Base-by-base conservation (phyloP, 2,888 invertebrate species). In the Drosophila quinaria region DNA sequence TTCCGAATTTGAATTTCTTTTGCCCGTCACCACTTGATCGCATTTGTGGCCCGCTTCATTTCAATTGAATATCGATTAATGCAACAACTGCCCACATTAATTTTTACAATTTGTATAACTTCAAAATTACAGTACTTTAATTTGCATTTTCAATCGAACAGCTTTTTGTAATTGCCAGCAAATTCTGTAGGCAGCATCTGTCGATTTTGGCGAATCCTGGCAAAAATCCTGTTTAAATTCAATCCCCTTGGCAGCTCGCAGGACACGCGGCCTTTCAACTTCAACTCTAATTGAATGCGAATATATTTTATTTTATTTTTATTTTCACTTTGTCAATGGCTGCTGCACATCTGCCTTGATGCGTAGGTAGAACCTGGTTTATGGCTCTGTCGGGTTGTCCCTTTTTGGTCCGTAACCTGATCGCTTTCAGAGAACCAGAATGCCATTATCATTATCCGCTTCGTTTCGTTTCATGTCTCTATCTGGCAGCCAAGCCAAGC, bases 391-490 rank as follows among this genome's bases (percentile, higher is more conserved):
- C 29, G 29, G 29, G 29, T 46, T 37, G 22, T 68, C 72, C 65
- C 62, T 80, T 42, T 42, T 41, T 54, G 82, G 67, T 52, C 8
- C 54, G 88, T 88, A 88, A 88, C 83, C 80, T 83, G 88, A 85
- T 88, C 86, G 74, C 75, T 65, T 82, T 78, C 83, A 78, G 58
- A 86, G 74, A 78, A 84, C 82, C 87, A 67, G 79, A 87, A 84
- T 84, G 81, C 82, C 87, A 83, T 83, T 83, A 85, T 88, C 88
- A 85, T 85, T 88, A 88, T 85, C 88, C 80, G 83, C 83, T 75
- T 81, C 75, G 80, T 52, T 75, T 81, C 75, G 80, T 51, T 83
- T 85, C 86, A 84, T 84, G 88, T 84, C 88, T 85, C 82, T 84
- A 87, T 84, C 88, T 77, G 73, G 77, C 80, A 82, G 70, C 52